Base-by-base conservation (phyloP, 2,113 vertebrate genomes). In the Stegostoma tigrinum region DNA sequence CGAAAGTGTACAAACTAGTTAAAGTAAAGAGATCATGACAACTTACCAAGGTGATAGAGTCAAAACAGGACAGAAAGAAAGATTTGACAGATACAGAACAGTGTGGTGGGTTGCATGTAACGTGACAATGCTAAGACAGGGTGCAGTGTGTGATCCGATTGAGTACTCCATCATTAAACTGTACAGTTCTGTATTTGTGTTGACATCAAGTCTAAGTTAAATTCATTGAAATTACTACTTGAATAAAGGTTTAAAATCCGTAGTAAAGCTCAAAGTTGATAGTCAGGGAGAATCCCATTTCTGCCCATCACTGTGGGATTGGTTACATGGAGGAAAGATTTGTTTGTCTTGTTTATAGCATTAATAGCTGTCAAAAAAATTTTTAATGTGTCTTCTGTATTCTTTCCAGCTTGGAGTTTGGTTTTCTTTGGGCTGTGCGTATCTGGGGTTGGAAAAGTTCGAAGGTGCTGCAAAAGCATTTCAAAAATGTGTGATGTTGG, bases 401-500 rank as follows among this genome's bases (percentile, higher is more conserved):
- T 75, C 95, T 96, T 96, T 97, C 89, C 97, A 99, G 99, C 97
- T 99, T 0, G 99, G 98, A 34, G 98, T 99, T 91, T 99, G 99
- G 99, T 99, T 99, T 97, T 99, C 99, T 72, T 97, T 99, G 19
- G 99, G 99, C 93, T 99, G 99, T 64, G 98, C 99, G 42, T 98
- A 99, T 96, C 97, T 99, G 95, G 97, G 99, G 66, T 96, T 99
- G 96, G 98, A 99, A 97, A 97, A 97, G 96, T 99, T 99, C 0
- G 98, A 98, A 96, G 98, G 98, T 95, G 99, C 99, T 68, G 98
- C 99, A 85, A 98, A 96, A 97, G 98, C 99, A 12, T 99, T 99
- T 97, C 98, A 99, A 97, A 98, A 98, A 75, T 99, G 99, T 96
- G 98, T 99, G 96, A 98, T 97, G 21, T 97, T 99, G 96, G 99